A percentile compares a stretch with the other conserved stretches of the same genome.
Conservation (phyloP, 2,888 invertebrate genomes). For the Cynaeus angustus region DNA sequence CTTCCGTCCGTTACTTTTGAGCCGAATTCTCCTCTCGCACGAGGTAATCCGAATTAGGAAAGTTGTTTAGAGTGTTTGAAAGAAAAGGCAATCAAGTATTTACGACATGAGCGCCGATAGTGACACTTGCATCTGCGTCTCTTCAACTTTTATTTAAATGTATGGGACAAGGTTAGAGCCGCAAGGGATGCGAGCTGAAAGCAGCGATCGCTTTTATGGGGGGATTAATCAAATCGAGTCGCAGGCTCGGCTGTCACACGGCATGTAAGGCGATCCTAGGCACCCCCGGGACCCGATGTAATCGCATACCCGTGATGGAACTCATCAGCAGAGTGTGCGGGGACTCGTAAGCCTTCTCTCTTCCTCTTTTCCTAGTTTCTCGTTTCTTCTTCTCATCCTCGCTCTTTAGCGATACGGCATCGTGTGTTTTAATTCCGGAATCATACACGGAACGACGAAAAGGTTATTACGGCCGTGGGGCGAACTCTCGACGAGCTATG, state of each 20-base stretch:
- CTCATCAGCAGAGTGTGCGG: conserved; percentile 66
- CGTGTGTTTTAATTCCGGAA: conserved; percentile 58
- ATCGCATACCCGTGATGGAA: conserved; percentile 67
- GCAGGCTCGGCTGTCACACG: conserved; percentile 65
- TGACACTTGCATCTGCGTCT: conserved; percentile 51
- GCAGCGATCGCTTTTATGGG: conserved; percentile 65
- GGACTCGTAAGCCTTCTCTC: conserved; percentile 55
- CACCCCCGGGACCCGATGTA: conserved; percentile 64
- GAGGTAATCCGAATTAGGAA: too few species aligned
- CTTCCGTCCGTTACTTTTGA: too few species aligned
- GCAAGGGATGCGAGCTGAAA: conserved; percentile 54
- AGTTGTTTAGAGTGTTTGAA: too few species aligned
- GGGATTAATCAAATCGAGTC: conserved; percentile 68
- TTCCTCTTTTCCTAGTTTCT: conserved; percentile 48
- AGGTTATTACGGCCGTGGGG: neutral
- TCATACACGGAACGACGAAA: neutral
- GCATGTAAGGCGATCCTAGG: conserved; percentile 66
- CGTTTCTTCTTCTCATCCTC: conserved; percentile 33
- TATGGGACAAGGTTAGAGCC: conserved; percentile 47
- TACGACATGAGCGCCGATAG: conserved; percentile 10
- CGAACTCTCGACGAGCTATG: too few species aligned
- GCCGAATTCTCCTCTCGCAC: too few species aligned
- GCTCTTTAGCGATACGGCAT: conserved; percentile 51
- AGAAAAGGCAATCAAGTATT: conserved; percentile 17
- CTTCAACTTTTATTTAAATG: conserved; percentile 47